Conservation (phyloP, 2,113 vertebrate species). For the Chionis minor region DNA sequence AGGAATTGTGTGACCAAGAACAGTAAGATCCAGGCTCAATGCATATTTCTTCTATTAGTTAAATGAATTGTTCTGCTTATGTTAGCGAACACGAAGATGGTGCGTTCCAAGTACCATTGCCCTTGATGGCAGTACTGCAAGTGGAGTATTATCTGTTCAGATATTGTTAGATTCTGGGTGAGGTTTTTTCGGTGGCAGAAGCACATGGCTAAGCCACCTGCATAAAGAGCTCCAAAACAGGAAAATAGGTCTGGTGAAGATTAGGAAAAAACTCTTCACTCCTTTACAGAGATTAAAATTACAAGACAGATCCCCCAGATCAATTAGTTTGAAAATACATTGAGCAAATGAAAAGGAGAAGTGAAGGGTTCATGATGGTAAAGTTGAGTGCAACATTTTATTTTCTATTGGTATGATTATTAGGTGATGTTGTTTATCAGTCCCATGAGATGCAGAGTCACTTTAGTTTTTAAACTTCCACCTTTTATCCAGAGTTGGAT, state of each 20-base stretch:
- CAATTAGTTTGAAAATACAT: not conserved
- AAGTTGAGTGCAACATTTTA: not conserved
- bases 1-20: not conserved
- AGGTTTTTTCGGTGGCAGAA: not conserved
- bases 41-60: not conserved
- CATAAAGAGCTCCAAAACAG: not conserved
- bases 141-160: not conserved
- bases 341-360: not conserved
- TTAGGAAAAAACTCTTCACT: not conserved
- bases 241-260: not conserved
- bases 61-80: not conserved
- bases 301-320: not conserved
- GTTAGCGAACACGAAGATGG: not conserved
- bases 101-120: not conserved
- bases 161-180: not conserved
- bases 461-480: not conserved
- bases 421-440: not conserved
- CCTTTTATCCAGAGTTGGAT: not conserved
- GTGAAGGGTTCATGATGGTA: not conserved
- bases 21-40: not conserved
- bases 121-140: not conserved
- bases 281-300: not conserved
- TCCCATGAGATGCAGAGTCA: not conserved
- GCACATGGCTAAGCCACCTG: not conserved
- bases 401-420: not conserved